A percentile compares a stretch with the other conserved stretches of the same genome.
Conservation (phyloP, 2,797 vertebrate species). For the Xenopus petersii region DNA sequence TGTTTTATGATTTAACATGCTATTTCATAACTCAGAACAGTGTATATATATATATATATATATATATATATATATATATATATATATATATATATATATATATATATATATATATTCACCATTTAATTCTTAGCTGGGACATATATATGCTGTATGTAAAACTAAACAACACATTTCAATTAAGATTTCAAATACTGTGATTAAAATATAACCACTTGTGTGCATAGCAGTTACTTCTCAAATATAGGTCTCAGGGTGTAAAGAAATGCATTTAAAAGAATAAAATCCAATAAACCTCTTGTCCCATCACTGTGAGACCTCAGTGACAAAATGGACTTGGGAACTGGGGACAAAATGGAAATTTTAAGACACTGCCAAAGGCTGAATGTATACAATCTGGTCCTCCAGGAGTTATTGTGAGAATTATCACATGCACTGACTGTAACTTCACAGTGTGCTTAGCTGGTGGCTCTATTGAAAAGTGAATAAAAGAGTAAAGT, state of each 20-base stretch:
- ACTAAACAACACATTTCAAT: background rate
- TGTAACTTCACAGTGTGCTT: constrained; percentile 28
- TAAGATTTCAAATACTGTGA: background rate
- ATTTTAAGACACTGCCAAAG: constrained; percentile 17
- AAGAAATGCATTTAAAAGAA: constrained; percentile 3
- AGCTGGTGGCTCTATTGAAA: constrained; percentile 34
- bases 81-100: too few species aligned
- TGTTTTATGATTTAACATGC: constrained; percentile 6
- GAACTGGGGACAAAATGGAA: constrained; percentile 7
- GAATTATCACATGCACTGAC: background rate
- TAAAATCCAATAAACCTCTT: background rate
- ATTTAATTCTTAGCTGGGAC: background rate
- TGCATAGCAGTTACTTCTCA: constrained; percentile 8
- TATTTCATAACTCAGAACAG: background rate
- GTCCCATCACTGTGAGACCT: constrained; percentile 38
- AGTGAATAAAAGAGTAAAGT: constrained; percentile 46
- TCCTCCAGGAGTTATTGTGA: background rate
- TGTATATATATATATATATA: background rate
- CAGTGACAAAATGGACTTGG: constrained; percentile 12
- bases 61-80: too few species aligned
- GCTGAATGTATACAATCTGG: constrained; percentile 18
- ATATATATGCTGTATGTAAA: constrained; percentile 1
- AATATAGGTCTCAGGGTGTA: constrained; percentile 26
- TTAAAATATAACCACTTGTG: constrained; percentile 6
- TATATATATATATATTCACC: too few species aligned